These are phyloP conservation scores for Maylandia zebra DNA, from an alignment of 2,113 vertebrate genomes.

Conservation along the genomic window DNA sequence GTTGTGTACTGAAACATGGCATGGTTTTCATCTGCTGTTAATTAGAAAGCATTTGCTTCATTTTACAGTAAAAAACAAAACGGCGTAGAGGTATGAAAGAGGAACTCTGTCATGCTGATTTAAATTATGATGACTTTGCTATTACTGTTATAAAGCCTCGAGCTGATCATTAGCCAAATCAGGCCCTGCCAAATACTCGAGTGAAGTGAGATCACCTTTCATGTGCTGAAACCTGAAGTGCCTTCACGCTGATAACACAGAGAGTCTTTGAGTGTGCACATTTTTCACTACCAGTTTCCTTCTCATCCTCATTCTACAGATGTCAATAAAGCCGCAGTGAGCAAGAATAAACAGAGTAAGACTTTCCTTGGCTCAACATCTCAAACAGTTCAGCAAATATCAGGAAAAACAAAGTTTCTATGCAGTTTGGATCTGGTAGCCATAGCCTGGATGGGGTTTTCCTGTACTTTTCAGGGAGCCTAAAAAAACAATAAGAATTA, in stretches of 20 bases:
- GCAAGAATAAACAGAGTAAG: background rate
- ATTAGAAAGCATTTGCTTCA: background rate
- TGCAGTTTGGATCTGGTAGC: background rate
- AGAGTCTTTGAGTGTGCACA: background rate
- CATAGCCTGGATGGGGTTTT: background rate
- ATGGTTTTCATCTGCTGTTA: background rate
- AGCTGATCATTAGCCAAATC: background rate
- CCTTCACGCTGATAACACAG: background rate
- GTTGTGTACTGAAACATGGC: background rate
- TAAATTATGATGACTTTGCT: background rate
- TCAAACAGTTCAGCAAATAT: background rate
- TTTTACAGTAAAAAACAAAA: background rate
- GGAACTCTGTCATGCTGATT: background rate
- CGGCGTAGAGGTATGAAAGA: accelerated
- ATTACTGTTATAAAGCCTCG: background rate
- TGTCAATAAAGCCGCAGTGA: background rate
- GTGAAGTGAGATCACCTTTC: background rate
- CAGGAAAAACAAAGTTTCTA: background rate
- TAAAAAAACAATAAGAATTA: background rate
- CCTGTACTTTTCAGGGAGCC: background rate
- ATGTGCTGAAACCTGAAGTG: background rate
- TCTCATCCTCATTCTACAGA: background rate
- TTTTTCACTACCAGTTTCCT: background rate
- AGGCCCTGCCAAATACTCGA: background rate
- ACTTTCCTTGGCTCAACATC: background rate